Base-by-base conservation (phyloP, 2,113 vertebrate species). In the Nettapus auritus region DNA sequence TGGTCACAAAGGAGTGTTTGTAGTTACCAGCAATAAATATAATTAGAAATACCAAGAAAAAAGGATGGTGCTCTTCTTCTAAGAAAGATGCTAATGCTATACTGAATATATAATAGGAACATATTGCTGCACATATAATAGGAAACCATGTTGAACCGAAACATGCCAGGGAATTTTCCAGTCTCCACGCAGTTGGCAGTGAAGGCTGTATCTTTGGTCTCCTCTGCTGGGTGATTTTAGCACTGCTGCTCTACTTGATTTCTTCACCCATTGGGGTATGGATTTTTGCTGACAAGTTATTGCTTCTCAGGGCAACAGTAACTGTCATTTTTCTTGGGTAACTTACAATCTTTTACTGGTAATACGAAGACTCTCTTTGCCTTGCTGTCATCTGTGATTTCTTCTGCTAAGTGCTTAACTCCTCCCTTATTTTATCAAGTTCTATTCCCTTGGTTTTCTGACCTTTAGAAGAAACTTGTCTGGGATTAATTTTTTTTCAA, bases 271-370 rank as follows among this genome's bases (percentile, higher is more conserved):
- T 60, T 82, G 79, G 80, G 85, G 71, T 93, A 89, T 91, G 90
- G 94, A 95, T 91, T 96, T 96, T 90, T 95, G 86, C 92, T 94
- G 94, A 94, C 90, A 95, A 94, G 88, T 94, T 95, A 88, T 31
- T 91, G 90, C 88, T 84, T 96, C 33, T 4, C 91, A 92, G 87
- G 79, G 86, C 95, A 90, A 76, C 95, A 78, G 91, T 93, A 94
- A 56, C 83, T 92, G 83, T 90, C 76, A 84, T 80, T 90, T 94
- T 87, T 63, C 77, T 63, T 73, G 78, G 33, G 74, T 91, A 85
- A 90, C 88, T 89, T 94, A 85, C 1, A 7, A 79, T 88, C 83
- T 75, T 89, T 91, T 70, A 4, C 82, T 73, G 88, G 89, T 88
- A 83, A 82, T 9, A 0, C 84, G 91, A 93, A 95, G 80, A 80